A percentile compares a stretch with the other conserved stretches of the same genome.
These are phyloP conservation scores for Xenopus tropicalis DNA, from an alignment of 2,113 vertebrate genomes.

Conservation along the genomic window DNA sequence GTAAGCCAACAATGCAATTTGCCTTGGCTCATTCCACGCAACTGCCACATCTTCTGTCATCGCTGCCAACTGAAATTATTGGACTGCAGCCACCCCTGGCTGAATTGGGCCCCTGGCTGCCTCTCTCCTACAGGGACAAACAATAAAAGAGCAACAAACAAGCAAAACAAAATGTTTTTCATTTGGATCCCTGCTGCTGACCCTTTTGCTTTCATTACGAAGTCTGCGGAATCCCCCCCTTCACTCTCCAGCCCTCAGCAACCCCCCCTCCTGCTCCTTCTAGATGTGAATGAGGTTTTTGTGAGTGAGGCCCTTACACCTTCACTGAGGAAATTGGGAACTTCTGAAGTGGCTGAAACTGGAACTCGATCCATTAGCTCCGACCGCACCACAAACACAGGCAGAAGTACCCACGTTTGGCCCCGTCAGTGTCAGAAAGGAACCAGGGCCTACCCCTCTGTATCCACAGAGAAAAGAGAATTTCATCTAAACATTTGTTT, in stretches of 20 bases:
- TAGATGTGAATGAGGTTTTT: conserved; percentile 20
- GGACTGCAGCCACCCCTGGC: neutral
- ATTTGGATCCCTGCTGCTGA: neutral
- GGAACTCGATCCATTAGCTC: no score
- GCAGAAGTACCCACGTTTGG: neutral
- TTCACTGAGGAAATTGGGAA: conserved; percentile 15
- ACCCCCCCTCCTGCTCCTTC: neutral
- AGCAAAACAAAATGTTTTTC: neutral
- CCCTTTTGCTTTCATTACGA: conserved; percentile 14
- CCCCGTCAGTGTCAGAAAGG: no score
- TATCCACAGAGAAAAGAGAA: no score
- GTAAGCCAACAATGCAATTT: no score
- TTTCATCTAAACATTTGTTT: no score
- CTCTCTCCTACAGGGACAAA: neutral
- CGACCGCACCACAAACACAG: neutral
- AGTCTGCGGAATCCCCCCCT: conserved; percentile 3
- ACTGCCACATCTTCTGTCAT: no score
- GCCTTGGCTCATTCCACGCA: no score
- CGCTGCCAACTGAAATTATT: neutral
- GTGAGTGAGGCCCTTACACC: conserved; percentile 7
- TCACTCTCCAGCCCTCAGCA: neutral
- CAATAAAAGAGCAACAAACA: conserved; percentile 4
- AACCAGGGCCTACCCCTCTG: no score
- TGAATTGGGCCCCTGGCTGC: neutral
- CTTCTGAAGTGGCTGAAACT: neutral